These are phyloP conservation scores for Antheraea assamensis DNA, from an alignment of 2,888 invertebrate species.

Conservation along the genomic window DNA sequence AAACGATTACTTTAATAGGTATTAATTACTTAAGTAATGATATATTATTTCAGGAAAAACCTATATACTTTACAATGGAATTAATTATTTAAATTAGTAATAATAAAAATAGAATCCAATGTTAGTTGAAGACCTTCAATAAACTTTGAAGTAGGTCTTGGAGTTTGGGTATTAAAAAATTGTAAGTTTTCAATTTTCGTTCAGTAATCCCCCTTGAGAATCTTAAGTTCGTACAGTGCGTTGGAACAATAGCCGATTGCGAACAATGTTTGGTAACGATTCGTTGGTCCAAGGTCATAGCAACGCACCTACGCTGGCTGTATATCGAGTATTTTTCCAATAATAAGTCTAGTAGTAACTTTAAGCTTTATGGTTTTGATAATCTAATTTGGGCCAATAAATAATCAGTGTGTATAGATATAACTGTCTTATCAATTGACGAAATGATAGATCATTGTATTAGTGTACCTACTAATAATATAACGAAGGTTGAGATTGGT, in stretches of 20 bases:
- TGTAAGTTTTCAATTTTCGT: not conserved
- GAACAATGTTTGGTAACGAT: conserved; percentile 57
- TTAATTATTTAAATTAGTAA: too few relatives aligned
- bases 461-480: too few relatives aligned
- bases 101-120: too few relatives aligned
- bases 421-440: not conserved
- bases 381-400: not conserved
- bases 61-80: too few relatives aligned
- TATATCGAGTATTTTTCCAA: conserved; percentile 32
- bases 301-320: conserved; percentile 44
- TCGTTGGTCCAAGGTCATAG: conserved; percentile 55
- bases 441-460: not conserved
- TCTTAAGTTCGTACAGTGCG: conserved; percentile 14
- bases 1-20: too few relatives aligned
- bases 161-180: not conserved
- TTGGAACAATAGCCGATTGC: conserved; percentile 61
- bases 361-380: not conserved
- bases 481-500: too few relatives aligned
- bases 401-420: not conserved
- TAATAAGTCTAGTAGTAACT: not conserved
- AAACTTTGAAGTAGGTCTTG: too few relatives aligned
- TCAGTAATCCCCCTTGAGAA: not conserved
- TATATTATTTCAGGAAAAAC: too few relatives aligned
- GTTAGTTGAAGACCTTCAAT: too few relatives aligned
- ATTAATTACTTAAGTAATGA: too few relatives aligned